Conservation (phyloP, 2,888 invertebrate species). For the Andrena camellia region DNA sequence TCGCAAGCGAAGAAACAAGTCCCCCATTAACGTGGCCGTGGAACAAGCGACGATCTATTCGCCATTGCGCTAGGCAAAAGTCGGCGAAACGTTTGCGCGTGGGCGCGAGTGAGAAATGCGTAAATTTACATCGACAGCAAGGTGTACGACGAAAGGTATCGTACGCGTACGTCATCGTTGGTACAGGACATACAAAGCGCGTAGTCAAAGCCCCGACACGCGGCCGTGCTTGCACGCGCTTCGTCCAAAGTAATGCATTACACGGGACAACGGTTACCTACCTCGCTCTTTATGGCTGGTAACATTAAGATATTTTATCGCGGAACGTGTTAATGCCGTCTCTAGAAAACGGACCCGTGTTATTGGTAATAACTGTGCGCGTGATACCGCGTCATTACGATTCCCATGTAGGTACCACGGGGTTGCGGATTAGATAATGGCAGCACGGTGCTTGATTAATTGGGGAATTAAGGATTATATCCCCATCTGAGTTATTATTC, state of each 20-base stretch:
- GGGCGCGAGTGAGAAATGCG: conserved; percentile 50
- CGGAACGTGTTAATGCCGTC: conserved; percentile 17
- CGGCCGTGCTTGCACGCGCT: conserved; percentile 3
- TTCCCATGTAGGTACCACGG: conserved; percentile 1
- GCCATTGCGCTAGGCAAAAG: neutral
- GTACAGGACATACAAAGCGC: conserved; percentile 38
- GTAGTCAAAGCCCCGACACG: conserved; percentile 21
- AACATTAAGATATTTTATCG: conserved; percentile 51
- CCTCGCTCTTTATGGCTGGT: conserved; percentile 6
- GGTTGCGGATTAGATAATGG: neutral
- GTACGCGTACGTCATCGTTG: conserved; percentile 23
- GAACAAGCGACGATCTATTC: conserved; percentile 16
- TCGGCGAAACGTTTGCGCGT: conserved; percentile 28
- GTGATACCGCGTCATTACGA: neutral
- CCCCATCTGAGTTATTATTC: too few relatives aligned
- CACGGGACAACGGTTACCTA: conserved; percentile 38
- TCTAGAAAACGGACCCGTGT: conserved; percentile 20
- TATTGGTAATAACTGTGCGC: conserved; percentile 11
- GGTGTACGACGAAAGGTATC: conserved; percentile 29
- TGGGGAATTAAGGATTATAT: too few relatives aligned
- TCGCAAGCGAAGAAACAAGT: neutral
- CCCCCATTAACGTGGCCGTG: conserved; percentile 1
- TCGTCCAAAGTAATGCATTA: conserved; percentile 32
- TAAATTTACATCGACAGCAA: conserved; percentile 55
- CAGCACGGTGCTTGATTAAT: too few relatives aligned